phyloP scores from a whole-genome alignment of 1,140 invertebrate genomes.

The Sarcophaga bullata region DNA sequence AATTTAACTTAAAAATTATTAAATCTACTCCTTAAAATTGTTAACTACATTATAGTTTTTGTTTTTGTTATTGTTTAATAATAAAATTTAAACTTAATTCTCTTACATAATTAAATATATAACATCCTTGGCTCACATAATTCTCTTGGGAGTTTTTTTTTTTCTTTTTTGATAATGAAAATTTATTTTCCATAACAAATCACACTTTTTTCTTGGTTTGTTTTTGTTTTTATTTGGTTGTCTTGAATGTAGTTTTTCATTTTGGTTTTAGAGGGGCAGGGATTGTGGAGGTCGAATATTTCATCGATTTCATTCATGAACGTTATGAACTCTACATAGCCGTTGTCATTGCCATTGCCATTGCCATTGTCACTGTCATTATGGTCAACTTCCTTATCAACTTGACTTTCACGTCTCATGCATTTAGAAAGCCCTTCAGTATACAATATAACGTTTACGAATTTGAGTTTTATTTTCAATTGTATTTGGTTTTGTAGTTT shows the following conservation, averaged over 20 bases:
- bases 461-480: not conserved
- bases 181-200: slow-evolving; percentile 31
- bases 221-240: too few relatives aligned
- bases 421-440: slow-evolving; percentile 32
- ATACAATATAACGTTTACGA: not conserved
- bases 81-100: not conserved
- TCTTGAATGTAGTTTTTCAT: not conserved
- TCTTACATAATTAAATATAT: slow-evolving; percentile 36
- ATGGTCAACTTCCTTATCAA: slow-evolving; percentile 17
- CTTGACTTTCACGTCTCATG: not conserved
- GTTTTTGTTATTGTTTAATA: not conserved
- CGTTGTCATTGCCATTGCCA: slow-evolving; percentile 34
- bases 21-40: slow-evolving; percentile 30
- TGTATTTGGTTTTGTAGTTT: not conserved
- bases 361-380: slow-evolving; percentile 27
- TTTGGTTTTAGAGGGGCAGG: not conserved
- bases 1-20: slow-evolving; percentile 26
- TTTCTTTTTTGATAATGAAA: slow-evolving; percentile 17
- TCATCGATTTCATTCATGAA: not conserved
- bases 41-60: slow-evolving; percentile 36
- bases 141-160: not conserved
- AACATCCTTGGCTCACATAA: slow-evolving; percentile 42
- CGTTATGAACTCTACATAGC: too few relatives aligned
- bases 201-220: slow-evolving; percentile 30
- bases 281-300: slow-evolving; percentile 16